Evolutionary conservation across 2,113 vertebrate genomes (phyloP), one percentile per base, ranked within the genome.

Genomic region (Neodon shergylaensis): DNA sequence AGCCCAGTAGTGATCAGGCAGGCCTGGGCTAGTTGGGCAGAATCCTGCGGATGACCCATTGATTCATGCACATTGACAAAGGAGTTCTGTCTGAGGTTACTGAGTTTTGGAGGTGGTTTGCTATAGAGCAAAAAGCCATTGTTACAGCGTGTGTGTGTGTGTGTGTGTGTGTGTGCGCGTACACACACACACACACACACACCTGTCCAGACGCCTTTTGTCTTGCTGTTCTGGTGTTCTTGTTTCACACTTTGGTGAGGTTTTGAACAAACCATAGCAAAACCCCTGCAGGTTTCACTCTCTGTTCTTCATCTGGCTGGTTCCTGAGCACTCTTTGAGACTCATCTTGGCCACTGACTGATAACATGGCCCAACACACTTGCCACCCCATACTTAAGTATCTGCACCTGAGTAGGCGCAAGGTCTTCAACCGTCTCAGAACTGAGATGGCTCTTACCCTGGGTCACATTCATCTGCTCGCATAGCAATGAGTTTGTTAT

Each of bases 111-210:
- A 89, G 73, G 19, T 78, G 17, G 7, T 72, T 95, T 66, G 47
- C 22, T 73, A 63, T 0, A 1, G 14, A 92, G 88, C 73, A 93
- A 68, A 82, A 5, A 49, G 47, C 16, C 26, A 47, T 19, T 63
- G 42, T 31, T 70, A 22, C 0, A 70, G 54, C 65, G 0, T 4
- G 3, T 9, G 14, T 9, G 14, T 1, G 0, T 4, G 3, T 9
- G 14, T 9, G 14, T 1, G 0, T 3, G 14, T 1, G 13, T 11
- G 2, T 13, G 12, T 13, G 2, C 12, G 12, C 13, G 10, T 12
- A 52, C 49, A 52, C 2, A 52, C 52, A 52, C 52, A 16, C 52
- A 54, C 52, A 54, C 11, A 16, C 12, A 66, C 19, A 0, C 7
- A 58, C 54, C 39, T 82, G 52, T 52, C 65, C 14, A 8, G 39